Evolutionary conservation across 2,113 vertebrate genomes (phyloP), one percentile per base, ranked within the genome.

Genomic region (Bothrops jararaca): DNA sequence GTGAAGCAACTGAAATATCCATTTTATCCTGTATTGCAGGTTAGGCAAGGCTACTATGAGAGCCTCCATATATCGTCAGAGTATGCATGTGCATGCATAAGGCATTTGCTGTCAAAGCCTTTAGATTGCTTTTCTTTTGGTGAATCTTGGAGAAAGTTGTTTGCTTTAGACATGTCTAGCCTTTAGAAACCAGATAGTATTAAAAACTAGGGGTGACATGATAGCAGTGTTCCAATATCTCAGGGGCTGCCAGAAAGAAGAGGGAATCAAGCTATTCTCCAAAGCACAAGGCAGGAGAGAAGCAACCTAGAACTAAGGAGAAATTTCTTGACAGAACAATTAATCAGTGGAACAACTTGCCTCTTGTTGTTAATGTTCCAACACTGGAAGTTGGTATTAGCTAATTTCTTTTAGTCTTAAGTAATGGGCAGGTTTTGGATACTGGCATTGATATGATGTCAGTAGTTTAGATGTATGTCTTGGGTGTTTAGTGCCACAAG

Each of bases 401-500:
- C 86, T 94, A 94, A 93, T 93, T 95, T 96, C 96, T 92, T 95
- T 96, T 95, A 96, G 88, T 95, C 91, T 90, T 54, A 52, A 87
- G 64, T 96, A 95, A 95, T 89, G 91, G 96, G 94, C 93, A 96
- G 95, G 92, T 93, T 95, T 34, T 94, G 93, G 53, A 94, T 97
- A 85, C 93, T 94, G 4, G 92, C 88, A n/a, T 96, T 95, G 95
- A 95, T 96, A 90, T 90, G 92, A 15, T 96, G 92, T 95, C 95
- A 97, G 93, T 94, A 96, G 95, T 89, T 34, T 80, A 95, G 93
- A 90, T 58, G 91, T 94, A 74, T 4, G 3, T 95, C 93, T 95
- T 64, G 94, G 93, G 64, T 87, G 95, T 94, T 54, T 58, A 96
- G 95, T 95, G 64, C 95, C 53, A 8, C 64, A 96, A 93, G 95